These are phyloP conservation scores for Tiphia femorata DNA, from an alignment of 2,888 invertebrate species.

Conservation along the genomic window DNA sequence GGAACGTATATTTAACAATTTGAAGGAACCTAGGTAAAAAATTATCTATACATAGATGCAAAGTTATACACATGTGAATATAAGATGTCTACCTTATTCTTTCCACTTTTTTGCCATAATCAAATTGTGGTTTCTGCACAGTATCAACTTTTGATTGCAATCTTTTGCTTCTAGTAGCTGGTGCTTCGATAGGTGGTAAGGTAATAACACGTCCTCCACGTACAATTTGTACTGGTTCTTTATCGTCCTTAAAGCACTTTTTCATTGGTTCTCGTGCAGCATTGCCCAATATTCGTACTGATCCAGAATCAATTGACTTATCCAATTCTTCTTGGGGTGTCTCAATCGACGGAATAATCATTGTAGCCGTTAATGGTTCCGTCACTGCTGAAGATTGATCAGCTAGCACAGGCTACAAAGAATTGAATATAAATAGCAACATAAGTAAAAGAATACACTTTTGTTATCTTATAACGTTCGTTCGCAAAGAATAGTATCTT, in stretches of 20 bases:
- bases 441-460: no score
- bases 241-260: constrained; percentile 57
- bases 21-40: no score
- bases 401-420: constrained; percentile 47
- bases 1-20: background rate
- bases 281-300: background rate
- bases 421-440: no score
- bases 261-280: constrained; percentile 58
- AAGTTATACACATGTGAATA: no score
- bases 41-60: no score
- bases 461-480: no score
- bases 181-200: constrained; percentile 86
- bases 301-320: constrained; percentile 13
- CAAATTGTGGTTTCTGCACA: constrained; percentile 28
- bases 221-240: constrained; percentile 80
- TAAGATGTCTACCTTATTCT: constrained; percentile 32
- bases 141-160: constrained; percentile 56
- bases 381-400: constrained; percentile 39
- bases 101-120: constrained; percentile 46
- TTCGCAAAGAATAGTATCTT: no score
- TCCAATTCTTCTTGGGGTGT: constrained; percentile 17
- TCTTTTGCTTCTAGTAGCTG: constrained; percentile 83
- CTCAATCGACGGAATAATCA: constrained; percentile 22
- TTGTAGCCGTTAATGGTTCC: constrained; percentile 22
- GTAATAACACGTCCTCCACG: constrained; percentile 83